phyloP scores from a whole-genome alignment of 2,888 invertebrate species.

The Sipunculus nudus region DNA sequence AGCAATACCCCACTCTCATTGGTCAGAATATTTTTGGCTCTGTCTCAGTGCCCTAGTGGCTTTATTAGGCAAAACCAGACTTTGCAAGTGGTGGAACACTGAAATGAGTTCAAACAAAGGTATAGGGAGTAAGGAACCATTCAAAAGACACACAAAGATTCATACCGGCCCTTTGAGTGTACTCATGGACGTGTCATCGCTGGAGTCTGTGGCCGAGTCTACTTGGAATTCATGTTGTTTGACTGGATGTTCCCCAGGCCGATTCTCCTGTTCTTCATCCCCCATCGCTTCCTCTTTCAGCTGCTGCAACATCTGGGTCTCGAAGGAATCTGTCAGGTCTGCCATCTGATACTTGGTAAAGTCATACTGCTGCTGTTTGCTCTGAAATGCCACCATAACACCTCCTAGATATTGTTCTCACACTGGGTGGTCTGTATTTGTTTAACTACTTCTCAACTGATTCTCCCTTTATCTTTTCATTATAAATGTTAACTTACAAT shows the following conservation, averaged over 20 bases:
- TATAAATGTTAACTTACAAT: too few species aligned
- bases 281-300: slow-evolving; percentile 53
- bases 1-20: too few species aligned
- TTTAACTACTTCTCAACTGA: too few species aligned
- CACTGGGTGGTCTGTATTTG: too few species aligned
- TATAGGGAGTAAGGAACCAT: neutral
- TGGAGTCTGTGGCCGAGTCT: slow-evolving; percentile 11
- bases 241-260: neutral
- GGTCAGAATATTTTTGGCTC: too few species aligned
- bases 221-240: slow-evolving; percentile 10
- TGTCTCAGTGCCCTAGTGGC: too few species aligned
- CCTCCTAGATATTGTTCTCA: too few species aligned
- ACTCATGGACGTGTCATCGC: slow-evolving; percentile 3
- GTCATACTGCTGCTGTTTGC: slow-evolving; percentile 58
- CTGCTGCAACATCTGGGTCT: slow-evolving; percentile 58
- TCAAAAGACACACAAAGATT: neutral
- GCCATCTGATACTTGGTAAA: slow-evolving; percentile 54
- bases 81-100: neutral
- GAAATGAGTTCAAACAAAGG: neutral
- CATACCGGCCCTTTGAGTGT: neutral
- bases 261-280: slow-evolving; percentile 32
- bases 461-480: too few species aligned
- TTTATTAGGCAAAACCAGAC: too few species aligned
- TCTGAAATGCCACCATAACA: too few species aligned
- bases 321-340: slow-evolving; percentile 59